Percentiles rank a stretch among this genome's conserved stretches.
Conservation (phyloP, 2,797 vertebrate genomes). For the Clamator glandarius region DNA sequence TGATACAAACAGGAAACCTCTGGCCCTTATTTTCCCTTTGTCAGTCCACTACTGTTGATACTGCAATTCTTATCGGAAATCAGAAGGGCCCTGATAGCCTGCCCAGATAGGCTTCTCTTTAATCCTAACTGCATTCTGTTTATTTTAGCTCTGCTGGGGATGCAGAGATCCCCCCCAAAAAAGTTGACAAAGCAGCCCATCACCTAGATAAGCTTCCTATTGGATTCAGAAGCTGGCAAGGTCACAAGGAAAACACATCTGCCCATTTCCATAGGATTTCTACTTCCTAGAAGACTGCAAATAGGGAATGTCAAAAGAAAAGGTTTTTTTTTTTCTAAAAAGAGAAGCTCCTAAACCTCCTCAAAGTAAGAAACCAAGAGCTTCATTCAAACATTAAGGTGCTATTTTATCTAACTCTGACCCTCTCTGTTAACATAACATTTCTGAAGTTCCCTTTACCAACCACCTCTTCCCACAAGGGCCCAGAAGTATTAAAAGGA, state of each 20-base stretch:
- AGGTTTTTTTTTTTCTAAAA: not conserved
- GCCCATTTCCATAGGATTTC: not conserved
- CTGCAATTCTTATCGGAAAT: fast-evolving
- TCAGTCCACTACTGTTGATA: not conserved
- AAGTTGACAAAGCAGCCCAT: not conserved
- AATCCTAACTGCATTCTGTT: not conserved
- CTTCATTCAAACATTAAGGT: not conserved
- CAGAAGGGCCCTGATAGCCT: not conserved
- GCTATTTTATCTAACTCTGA: not conserved
- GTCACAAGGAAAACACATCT: not conserved
- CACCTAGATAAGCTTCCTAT: not conserved
- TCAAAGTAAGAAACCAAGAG: not conserved
- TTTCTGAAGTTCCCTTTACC: not conserved
- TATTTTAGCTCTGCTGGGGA: not conserved
- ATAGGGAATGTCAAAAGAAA: not conserved
- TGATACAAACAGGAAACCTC: not conserved
- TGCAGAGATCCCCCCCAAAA: not conserved
- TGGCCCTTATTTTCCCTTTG: not conserved
- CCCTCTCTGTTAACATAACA: not conserved
- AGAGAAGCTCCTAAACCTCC: not conserved
- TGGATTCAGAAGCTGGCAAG: not conserved
- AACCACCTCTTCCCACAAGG: not conserved
- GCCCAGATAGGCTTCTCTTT: not conserved
- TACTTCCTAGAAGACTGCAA: not conserved
- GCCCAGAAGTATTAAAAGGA: not conserved